A percentile compares a stretch with the other conserved stretches of the same genome.
Conservation (phyloP, 1,140 invertebrate species). For the Calliphora vicina region DNA sequence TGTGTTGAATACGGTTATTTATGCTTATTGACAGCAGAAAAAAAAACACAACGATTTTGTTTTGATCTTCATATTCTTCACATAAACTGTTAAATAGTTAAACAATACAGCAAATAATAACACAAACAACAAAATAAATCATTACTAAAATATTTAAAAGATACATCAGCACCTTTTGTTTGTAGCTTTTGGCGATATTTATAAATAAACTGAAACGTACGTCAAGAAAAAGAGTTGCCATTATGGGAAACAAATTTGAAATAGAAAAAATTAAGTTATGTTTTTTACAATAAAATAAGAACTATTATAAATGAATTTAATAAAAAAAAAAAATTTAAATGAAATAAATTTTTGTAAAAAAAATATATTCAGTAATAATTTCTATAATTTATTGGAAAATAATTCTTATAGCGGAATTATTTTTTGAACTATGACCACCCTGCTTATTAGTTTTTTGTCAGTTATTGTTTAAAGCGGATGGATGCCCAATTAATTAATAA, state of each 20-base stretch:
- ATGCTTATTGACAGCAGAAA: neutral
- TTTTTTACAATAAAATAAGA: too few relatives aligned
- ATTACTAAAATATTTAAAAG: neutral
- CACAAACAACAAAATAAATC: neutral
- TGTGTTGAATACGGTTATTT: neutral
- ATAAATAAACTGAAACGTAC: too few relatives aligned
- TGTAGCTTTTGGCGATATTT: neutral
- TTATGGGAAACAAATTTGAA: too few relatives aligned
- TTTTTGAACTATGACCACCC: neutral
- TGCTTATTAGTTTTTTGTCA: neutral
- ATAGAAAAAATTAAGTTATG: too few relatives aligned
- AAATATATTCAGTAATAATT: too few relatives aligned
- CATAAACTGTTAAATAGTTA: neutral
- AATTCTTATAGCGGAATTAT: too few relatives aligned
- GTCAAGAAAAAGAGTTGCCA: too few relatives aligned
- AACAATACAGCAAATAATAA: neutral
- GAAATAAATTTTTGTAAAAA: too few relatives aligned
- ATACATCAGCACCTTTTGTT: neutral
- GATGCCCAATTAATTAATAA: neutral
- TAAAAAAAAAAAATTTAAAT: too few relatives aligned
- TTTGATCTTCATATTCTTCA: neutral
- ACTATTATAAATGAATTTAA: too few relatives aligned
- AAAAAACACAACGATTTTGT: neutral
- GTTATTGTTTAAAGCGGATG: neutral
- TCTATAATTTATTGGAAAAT: too few relatives aligned